phyloP scores from a whole-genome alignment of 2,888 invertebrate species.

The Pandemis heparana region DNA sequence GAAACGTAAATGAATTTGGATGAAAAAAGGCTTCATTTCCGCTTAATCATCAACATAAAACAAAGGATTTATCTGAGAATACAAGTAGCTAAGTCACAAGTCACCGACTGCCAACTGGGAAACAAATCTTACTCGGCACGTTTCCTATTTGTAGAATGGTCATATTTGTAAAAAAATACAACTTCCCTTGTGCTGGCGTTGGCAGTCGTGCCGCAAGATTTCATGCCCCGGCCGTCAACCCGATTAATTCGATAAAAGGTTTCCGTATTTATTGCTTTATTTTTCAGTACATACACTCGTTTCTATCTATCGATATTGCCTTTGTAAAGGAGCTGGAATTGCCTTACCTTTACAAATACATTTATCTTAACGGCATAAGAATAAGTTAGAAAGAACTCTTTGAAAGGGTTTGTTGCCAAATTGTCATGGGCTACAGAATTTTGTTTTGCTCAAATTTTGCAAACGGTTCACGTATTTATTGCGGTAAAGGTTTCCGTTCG shows the following conservation, averaged over 20 bases:
- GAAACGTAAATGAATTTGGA: not conserved
- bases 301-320: not conserved
- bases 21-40: not conserved
- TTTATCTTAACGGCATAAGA: slow-evolving; percentile 2
- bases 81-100: not conserved
- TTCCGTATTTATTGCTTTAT: slow-evolving; percentile 32
- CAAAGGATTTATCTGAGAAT: slow-evolving; percentile 4
- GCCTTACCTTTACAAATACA: slow-evolving; percentile 1
- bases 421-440: slow-evolving; percentile 5
- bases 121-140: slow-evolving; percentile 30
- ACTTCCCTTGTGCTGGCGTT: slow-evolving; percentile 16
- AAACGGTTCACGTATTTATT: slow-evolving; percentile 13
- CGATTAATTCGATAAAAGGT: slow-evolving; percentile 44
- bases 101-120: slow-evolving; percentile 28
- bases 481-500: not conserved
- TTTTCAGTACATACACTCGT: slow-evolving; percentile 5
- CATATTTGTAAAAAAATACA: slow-evolving; percentile 11
- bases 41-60: not conserved
- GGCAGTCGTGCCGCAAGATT: slow-evolving; percentile 56
- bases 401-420: not conserved
- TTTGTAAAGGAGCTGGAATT: not conserved
- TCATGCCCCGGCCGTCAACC: slow-evolving; percentile 53
- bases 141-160: slow-evolving; percentile 18
- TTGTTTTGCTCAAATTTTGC: not conserved
- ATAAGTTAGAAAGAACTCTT: not conserved